phyloP scores from a whole-genome alignment of 2,888 invertebrate genomes.

The Zygaena filipendulae region DNA sequence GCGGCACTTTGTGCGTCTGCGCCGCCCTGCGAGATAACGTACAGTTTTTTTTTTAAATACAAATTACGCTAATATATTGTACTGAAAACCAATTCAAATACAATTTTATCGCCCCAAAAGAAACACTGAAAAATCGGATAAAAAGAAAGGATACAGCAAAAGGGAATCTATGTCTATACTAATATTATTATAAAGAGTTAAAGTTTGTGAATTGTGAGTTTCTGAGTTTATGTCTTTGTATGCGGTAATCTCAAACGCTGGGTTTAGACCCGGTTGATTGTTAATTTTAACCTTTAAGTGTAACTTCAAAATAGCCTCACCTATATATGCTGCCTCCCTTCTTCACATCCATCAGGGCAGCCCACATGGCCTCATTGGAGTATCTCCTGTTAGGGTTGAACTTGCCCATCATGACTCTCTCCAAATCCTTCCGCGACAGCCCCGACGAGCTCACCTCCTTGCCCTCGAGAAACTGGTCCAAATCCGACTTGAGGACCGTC shows the following conservation, averaged over 20 bases:
- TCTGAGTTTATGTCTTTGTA: too few species aligned
- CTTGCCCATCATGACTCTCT: constrained; percentile 64
- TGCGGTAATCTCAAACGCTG: too few species aligned
- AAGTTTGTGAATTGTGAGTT: too few species aligned
- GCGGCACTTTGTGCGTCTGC: constrained; percentile 68
- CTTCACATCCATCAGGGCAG: constrained; percentile 69
- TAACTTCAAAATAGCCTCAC: constrained; percentile 31
- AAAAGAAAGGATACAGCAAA: too few species aligned
- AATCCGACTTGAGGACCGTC: constrained; percentile 53
- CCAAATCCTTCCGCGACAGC: constrained; percentile 53
- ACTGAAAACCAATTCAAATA: too few species aligned
- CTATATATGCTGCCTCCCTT: constrained; percentile 70
- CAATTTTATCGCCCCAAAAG: too few species aligned
- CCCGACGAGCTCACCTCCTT: constrained; percentile 62
- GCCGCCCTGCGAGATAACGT: constrained; percentile 54
- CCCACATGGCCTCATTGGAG: constrained; percentile 67
- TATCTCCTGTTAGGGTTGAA: constrained; percentile 61
- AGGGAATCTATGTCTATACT: too few species aligned
- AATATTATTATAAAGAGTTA: too few species aligned
- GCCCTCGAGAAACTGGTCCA: constrained; percentile 61
- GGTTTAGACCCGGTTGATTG: too few species aligned
- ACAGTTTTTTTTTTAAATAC: not conserved
- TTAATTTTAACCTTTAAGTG: too few species aligned
- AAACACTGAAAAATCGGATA: too few species aligned
- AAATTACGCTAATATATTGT: too few species aligned